Evolutionary conservation across 64 coral and sea anemone species (phyloP).

Genomic region (Actinia tenebrosa): DNA sequence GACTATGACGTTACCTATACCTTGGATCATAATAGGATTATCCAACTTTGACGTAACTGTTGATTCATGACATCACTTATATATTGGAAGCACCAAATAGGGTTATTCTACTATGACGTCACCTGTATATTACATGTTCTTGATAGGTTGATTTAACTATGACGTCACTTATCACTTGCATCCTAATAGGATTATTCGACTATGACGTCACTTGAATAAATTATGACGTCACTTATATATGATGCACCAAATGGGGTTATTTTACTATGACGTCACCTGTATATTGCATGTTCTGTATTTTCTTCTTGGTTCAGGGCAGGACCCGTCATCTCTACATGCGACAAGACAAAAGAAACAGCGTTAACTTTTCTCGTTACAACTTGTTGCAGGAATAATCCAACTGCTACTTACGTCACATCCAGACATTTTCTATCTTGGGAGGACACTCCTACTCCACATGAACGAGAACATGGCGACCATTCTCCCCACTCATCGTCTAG

Average conservation of each 20-base stretch:
- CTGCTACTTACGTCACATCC: constrained; percentile 21
- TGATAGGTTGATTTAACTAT: not conserved
- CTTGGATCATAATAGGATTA: not conserved
- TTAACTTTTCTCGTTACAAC: not conserved
- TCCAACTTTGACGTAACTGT: not conserved
- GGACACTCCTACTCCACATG: constrained; percentile 48
- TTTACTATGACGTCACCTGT: constrained; percentile 49
- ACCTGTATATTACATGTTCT: constrained; percentile 87
- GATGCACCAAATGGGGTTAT: not conserved
- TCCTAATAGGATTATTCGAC: not conserved
- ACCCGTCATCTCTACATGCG: constrained; percentile 10
- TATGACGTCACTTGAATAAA: not conserved
- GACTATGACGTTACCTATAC: no score
- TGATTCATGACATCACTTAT: not conserved
- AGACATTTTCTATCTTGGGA: constrained; percentile 48
- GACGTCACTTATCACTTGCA: no score
- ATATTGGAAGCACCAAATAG: not conserved
- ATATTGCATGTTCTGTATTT: constrained; percentile 70
- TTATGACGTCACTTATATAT: not conserved
- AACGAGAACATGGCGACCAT: constrained; percentile 54
- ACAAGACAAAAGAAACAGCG: not conserved
- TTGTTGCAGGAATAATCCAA: no score
- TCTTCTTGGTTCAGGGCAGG: constrained; percentile 19
- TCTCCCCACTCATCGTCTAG: constrained; percentile 11
- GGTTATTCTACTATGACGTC: not conserved